A percentile compares a stretch with the other conserved stretches of the same genome.
phyloP scores from a whole-genome alignment of 2,113 vertebrate genomes.

The Petromus typicus region DNA sequence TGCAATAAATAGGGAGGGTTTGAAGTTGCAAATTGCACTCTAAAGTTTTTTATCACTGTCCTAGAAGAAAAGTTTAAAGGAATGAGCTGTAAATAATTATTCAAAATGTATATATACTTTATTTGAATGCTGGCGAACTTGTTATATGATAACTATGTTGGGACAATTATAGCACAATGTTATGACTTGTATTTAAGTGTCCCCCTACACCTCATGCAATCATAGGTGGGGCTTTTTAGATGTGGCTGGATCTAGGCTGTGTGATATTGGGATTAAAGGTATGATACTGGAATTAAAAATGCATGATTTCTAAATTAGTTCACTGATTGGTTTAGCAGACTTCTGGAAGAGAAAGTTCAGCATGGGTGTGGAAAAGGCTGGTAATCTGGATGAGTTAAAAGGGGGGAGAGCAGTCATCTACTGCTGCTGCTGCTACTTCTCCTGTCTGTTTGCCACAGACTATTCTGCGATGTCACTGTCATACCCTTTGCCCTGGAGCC shows the following conservation, averaged over 20 bases:
- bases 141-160: background rate
- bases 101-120: conserved; percentile 38
- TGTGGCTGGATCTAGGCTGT: background rate
- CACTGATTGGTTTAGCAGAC: background rate
- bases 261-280: background rate
- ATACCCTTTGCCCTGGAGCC: background rate
- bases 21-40: background rate
- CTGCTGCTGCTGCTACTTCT: background rate
- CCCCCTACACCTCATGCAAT: background rate
- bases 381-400: background rate
- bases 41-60: background rate
- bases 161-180: background rate
- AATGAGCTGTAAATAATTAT: conserved; percentile 34
- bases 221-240: background rate
- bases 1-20: background rate
- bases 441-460: background rate
- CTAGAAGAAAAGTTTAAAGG: background rate
- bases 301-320: background rate
- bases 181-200: background rate
- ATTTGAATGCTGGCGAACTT: conserved; percentile 24
- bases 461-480: background rate
- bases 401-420: background rate
- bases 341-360: background rate
- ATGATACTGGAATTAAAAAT: too few species aligned
- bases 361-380: background rate